A percentile compares a stretch with the other conserved stretches of the same genome.
Evolutionary conservation across 1,140 invertebrate genomes (phyloP).

Genomic region (Hylaeus anthracinus): DNA sequence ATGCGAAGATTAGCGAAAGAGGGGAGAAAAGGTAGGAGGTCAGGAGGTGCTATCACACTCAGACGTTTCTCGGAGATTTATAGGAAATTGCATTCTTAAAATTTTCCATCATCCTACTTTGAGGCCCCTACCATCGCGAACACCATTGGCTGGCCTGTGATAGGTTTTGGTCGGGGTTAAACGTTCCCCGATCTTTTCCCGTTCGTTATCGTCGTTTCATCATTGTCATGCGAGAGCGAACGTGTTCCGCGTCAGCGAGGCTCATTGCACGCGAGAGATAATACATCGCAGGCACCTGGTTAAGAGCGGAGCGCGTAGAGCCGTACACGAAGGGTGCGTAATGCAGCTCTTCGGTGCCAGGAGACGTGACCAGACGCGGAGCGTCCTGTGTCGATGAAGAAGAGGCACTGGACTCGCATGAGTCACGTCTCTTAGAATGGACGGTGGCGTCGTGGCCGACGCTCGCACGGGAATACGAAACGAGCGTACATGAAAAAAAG

Average conservation of each 20-base stretch:
- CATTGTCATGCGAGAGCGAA: conserved; percentile 45
- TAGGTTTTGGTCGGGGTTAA: not conserved
- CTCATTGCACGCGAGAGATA: conserved; percentile 48
- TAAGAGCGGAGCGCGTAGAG: conserved; percentile 63
- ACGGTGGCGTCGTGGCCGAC: conserved; percentile 61
- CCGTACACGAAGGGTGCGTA: conserved; percentile 72
- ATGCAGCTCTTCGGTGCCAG: conserved; percentile 64
- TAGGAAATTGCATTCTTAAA: too few relatives aligned
- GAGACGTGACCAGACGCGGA: conserved; percentile 73
- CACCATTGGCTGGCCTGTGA: too few relatives aligned
- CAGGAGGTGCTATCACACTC: too few relatives aligned
- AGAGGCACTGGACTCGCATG: conserved; percentile 67
- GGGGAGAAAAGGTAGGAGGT: too few relatives aligned
- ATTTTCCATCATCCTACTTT: too few relatives aligned
- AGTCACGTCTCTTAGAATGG: conserved; percentile 73
- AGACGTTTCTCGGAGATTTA: too few relatives aligned
- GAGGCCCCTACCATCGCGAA: too few relatives aligned
- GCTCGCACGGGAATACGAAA: conserved; percentile 68
- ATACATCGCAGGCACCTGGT: conserved; percentile 60
- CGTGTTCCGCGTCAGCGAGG: conserved; percentile 44
- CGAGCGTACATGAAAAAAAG: conserved; percentile 57
- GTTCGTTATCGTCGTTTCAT: conserved; percentile 14
- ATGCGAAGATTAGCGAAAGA: too few relatives aligned
- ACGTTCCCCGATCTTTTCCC: conserved; percentile 13
- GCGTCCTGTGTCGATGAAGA: conserved; percentile 72